Evolutionary conservation across 2,113 vertebrate species (phyloP).

Genomic region (Austrofundulus limnaeus): DNA sequence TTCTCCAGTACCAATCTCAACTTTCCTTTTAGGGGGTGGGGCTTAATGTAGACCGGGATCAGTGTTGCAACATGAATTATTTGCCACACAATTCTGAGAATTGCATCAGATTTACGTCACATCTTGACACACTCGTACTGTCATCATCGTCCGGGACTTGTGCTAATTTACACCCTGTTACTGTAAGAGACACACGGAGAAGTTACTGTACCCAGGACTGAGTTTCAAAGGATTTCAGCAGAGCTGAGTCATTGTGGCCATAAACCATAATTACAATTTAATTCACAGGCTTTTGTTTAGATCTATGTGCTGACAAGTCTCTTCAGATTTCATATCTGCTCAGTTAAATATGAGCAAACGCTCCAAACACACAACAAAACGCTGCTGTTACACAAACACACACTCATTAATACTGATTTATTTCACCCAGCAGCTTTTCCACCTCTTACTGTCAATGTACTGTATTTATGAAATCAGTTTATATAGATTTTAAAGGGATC

Average conservation of each 20-base stretch:
- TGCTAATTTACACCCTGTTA: slow-evolving; percentile 13
- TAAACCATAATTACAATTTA: background rate
- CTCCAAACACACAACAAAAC: background rate
- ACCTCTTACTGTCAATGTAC: background rate
- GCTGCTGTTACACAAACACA: slow-evolving; percentile 8
- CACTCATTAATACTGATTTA: background rate
- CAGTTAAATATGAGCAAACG: no score
- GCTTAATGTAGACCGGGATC: slow-evolving; percentile 44
- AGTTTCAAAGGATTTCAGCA: background rate
- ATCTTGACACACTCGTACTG: slow-evolving; percentile 29
- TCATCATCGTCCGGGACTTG: slow-evolving; percentile 17
- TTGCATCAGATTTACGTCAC: slow-evolving; percentile 51
- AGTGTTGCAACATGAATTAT: slow-evolving; percentile 45
- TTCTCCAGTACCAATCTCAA: slow-evolving; percentile 29
- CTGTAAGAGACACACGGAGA: background rate
- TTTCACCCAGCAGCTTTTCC: background rate
- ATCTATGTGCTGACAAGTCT: background rate
- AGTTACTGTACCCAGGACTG: background rate
- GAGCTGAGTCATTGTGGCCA: background rate
- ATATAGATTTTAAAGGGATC: no score
- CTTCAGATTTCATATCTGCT: background rate
- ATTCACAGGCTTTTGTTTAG: background rate
- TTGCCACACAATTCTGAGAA: slow-evolving; percentile 40
- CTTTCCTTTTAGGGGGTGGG: slow-evolving; percentile 54
- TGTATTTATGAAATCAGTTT: no score